Evolutionary conservation across 92 coral and sea anemone species (phyloP).

Genomic region (Blastomussa wellsi): DNA sequence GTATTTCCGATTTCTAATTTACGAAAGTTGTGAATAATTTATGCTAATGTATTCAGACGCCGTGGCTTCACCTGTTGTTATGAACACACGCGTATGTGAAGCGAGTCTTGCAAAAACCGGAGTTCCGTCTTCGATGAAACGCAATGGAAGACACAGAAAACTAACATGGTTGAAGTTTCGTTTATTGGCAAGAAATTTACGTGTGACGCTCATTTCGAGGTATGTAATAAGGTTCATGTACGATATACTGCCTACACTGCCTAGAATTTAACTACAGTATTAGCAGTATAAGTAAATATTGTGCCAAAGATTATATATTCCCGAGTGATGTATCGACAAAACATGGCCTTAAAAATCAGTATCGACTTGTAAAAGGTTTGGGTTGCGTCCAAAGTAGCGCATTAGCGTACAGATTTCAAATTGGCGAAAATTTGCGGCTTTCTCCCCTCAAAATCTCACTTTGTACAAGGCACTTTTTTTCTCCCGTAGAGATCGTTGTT

Average conservation of each 20-base stretch:
- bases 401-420: neutral
- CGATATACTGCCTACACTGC: neutral
- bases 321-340: neutral
- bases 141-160: neutral
- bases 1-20: neutral
- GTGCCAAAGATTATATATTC: neutral
- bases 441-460: neutral
- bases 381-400: neutral
- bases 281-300: neutral
- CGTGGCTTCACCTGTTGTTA: slow-evolving; percentile 23
- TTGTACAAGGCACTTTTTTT: neutral
- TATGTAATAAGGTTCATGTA: neutral
- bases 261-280: neutral
- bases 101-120: neutral
- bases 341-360: neutral
- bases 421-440: slow-evolving; percentile 3
- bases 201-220: slow-evolving; percentile 82
- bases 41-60: slow-evolving; percentile 35
- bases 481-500: neutral
- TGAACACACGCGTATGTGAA: neutral
- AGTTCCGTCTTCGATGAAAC: neutral
- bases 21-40: slow-evolving; percentile 26
- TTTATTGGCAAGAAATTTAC: slow-evolving; percentile 79
- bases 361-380: neutral
- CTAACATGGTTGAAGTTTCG: slow-evolving; percentile 70